These are phyloP conservation scores for Apaloderma vittatum DNA, from an alignment of 2,113 vertebrate species.

Conservation along the genomic window DNA sequence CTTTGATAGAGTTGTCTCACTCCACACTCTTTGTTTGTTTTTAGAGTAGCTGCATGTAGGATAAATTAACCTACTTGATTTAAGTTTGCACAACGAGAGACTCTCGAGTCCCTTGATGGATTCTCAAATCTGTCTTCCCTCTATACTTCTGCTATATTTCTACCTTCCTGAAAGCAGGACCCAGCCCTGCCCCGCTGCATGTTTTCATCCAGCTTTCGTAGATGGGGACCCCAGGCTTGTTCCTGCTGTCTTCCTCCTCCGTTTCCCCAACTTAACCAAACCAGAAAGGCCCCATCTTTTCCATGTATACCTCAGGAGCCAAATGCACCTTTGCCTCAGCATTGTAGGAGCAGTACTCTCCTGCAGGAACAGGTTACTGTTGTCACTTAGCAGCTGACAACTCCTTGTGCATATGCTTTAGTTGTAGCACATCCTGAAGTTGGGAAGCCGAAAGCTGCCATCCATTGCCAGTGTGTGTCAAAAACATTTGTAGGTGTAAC, in stretches of 20 bases:
- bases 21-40: not conserved
- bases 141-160: not conserved
- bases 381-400: not conserved
- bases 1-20: not conserved
- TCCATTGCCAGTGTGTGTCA: not conserved
- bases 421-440: not conserved
- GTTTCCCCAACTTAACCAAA: not conserved
- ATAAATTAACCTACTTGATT: not conserved
- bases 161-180: not conserved
- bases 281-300: not conserved
- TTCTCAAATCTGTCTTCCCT: not conserved
- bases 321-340: not conserved
- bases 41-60: not conserved
- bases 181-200: rapidly evolving
- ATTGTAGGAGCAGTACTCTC: not conserved
- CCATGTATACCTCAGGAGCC: rapidly evolving
- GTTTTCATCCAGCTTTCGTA: not conserved
- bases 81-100: not conserved
- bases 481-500: not conserved
- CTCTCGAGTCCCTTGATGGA: not conserved
- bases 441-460: not conserved
- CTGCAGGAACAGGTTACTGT: not conserved
- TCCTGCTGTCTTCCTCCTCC: not conserved
- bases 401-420: not conserved
- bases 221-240: not conserved